Base-by-base conservation (phyloP, 2,113 vertebrate genomes). In the Hypomesus transpacificus region DNA sequence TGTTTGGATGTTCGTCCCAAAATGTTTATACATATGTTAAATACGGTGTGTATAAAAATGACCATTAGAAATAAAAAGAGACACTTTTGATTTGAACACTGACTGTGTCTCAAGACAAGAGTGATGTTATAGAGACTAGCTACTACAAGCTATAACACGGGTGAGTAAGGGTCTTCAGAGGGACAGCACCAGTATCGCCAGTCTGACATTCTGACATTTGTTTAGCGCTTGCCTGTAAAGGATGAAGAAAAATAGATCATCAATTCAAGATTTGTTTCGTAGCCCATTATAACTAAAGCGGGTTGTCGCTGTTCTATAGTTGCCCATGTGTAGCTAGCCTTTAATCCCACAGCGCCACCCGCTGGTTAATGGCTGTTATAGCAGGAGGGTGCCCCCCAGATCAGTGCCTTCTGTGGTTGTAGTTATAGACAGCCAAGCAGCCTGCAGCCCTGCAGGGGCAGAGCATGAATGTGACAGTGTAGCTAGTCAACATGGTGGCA, bases 1-100 rank as follows among this genome's bases (percentile, higher is more conserved):
- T 61, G 59, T 61, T 26, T 61, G 22, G 24, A 61, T 26, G n/a
- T 39, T 63, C 24, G 34, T 34, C 31, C 26, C 16, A 63, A 63
- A 24, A 63, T 34, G 28, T 63, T 31, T 63, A 63, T 63, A 31
- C n/a, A 63, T 31, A 3, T 63, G 61, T 63, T 39, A 34, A 63
- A 63, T 39, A 63, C 61, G 28, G 26, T 63, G 61, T 34, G 61
- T 63, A 63, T 63, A 39, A 63, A 63, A 63, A 63, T n/a, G 17
- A 16, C 18, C 2, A 34, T 63, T 39, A 63, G 28, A 63, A 63
- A 18, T 28, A 63, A 28, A 34, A 63, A 63, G 17, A 63, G 31
- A 63, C 17, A 63, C 28, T 63, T 63, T 20, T n/a, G 61, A 63
- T 39, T 31, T 26, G n/a, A 63, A 63, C 61, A 39, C 61, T 63